Evolutionary conservation across 2,888 invertebrate genomes (phyloP), one percentile per base, ranked within the genome.

Genomic region (Drosophila anceps): DNA sequence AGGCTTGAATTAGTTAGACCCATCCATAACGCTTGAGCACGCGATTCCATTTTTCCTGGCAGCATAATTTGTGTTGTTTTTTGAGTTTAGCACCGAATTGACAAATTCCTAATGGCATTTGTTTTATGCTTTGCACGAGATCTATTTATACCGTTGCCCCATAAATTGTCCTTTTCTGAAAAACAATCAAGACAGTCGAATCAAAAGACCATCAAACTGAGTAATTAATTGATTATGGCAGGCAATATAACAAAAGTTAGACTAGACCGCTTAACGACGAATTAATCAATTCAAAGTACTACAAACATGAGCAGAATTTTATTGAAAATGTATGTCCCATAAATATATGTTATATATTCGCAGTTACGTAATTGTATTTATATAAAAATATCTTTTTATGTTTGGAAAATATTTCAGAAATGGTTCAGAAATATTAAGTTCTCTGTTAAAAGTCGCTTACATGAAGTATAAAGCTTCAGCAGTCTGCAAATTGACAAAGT

Each of bases 51-150:
- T 69, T 54, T 59, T 15, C 41, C 13, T 58, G 64, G 33, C 65
- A 74, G 59, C 80, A 75, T 79, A 75, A 61, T 63, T 76, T 43
- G 51, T 48, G 62, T 58, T 69, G 39, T 33, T 69, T 54, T 54
- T 73, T 73, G 73, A 43, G 44, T 43, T 65, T 54, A 46, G 33
- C 55, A 68, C 68, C 20, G 35, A 53, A 53, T 68, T 61, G 53
- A 67, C 60, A 73, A 51, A 24, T 24, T 24, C 4, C 48, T 55
- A 48, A 53, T 48, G 58, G 43, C 41, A 58, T 43, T 53, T 46
- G 62, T 39, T 69, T 61, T 44, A 63, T 70, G 65, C 18, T 50
- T 43, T 18, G 44, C 76, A 64, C 59, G 50, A 51, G 24, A 29
- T 12, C 33, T 44, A 37, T 44, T 43, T 44, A 55, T 71, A 48